These are phyloP conservation scores for Perodicticus potto DNA, from an alignment of 2,797 vertebrate species.

Conservation along the genomic window DNA sequence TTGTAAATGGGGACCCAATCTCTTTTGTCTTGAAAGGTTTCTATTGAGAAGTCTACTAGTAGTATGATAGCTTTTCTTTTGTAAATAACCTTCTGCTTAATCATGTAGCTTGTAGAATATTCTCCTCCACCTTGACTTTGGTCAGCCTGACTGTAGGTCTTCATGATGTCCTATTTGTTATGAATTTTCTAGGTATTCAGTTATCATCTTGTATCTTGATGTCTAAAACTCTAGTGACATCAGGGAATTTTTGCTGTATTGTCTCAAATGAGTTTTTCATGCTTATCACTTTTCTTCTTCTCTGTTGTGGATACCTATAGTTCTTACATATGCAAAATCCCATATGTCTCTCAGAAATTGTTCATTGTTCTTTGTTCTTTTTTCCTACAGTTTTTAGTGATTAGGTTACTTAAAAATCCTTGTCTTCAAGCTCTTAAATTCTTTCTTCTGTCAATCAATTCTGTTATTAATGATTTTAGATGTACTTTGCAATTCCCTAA, in stretches of 20 bases:
- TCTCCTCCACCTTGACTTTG: no score
- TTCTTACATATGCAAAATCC: background rate
- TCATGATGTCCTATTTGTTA: background rate
- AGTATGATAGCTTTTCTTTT: background rate
- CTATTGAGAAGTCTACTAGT: background rate
- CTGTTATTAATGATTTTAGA: background rate
- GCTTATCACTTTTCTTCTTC: background rate
- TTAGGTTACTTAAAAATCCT: background rate
- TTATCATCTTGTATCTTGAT: background rate
- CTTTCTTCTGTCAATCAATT: background rate
- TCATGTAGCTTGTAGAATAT: background rate
- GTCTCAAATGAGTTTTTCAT: background rate
- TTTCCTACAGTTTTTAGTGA: background rate
- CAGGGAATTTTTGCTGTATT: background rate
- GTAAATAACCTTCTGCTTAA: background rate
- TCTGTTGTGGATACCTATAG: background rate
- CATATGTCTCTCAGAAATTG: background rate
- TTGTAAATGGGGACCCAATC: background rate
- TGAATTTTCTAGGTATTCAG: background rate
- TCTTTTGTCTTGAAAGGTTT: background rate
- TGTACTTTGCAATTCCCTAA: background rate
- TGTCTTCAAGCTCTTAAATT: background rate
- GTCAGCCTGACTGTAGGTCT: no score
- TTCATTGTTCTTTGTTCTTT: no score
- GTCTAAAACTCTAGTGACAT: background rate